Evolutionary conservation across 2,113 vertebrate species (phyloP), one percentile per base, ranked within the genome.

Genomic region (Nanorana parkeri): DNA sequence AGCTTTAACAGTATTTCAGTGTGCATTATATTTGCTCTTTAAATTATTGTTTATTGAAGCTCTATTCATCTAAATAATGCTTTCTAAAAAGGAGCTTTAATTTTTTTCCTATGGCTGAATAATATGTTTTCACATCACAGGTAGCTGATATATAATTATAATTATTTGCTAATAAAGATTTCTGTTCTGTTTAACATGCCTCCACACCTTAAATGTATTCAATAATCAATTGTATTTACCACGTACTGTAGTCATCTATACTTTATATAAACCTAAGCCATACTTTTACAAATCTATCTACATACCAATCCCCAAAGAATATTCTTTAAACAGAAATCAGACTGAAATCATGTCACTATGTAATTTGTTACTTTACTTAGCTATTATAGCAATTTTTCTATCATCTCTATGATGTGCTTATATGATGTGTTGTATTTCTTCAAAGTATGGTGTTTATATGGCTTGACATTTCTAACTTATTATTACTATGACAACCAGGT

Each of bases 271-370:
- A 5, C 17, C 26, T 28, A 28, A 26, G 26, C 6, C 17, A 65
- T 19, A 29, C 15, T 65, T 65, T 28, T 65, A 29, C 63, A 65
- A 29, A 17, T 23, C 15, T 23, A 5, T 28, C 63, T 28, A 65
- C n/a, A 65, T 65, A 28, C 26, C 41, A 47, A 47, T 47, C 41
- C 41, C 41, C 11, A 11, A 47, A 47, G 63, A 23, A 26, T 28
- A 65, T 16, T 29, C 63, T 28, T 65, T 65, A 65, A 65, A 65
- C 63, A 65, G 16, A 65, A 65, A 29, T 16, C 26, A 65, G 13
- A 65, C 26, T 65, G 63, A 29, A 65, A 28, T 16, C 63, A 65
- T 28, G 24, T 29, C 63, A 65, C 24, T 26, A 65, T 65, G 17
- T 65, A 65, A 65, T 65, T 65, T 29, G 26, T 29, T 65, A 29